A percentile compares a stretch with the other conserved stretches of the same genome.
These are phyloP conservation scores for Xestia c-nigrum DNA, from an alignment of 2,888 invertebrate genomes.

Conservation along the genomic window DNA sequence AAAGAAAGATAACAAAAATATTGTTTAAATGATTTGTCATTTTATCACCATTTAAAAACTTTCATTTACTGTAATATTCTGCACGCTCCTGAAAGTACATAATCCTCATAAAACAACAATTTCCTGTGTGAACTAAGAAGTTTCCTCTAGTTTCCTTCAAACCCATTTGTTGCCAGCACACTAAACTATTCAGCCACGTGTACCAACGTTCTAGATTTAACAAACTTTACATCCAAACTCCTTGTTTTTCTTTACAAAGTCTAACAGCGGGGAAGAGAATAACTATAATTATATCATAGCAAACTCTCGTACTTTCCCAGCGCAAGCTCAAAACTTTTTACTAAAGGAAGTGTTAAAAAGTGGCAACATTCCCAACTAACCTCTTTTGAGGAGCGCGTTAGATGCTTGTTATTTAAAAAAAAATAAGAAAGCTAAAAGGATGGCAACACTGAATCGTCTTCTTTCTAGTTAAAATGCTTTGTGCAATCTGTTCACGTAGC, in stretches of 20 bases:
- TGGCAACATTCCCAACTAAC: conserved; percentile 26
- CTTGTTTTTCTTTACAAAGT: conserved; percentile 9
- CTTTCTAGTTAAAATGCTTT: conserved; percentile 55
- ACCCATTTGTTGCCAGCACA: not conserved
- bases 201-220: not conserved
- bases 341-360: conserved; percentile 29
- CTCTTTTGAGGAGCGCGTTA: conserved; percentile 45
- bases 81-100: not conserved
- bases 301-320: conserved; percentile 22
- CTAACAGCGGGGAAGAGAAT: conserved; percentile 18
- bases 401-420: conserved; percentile 51
- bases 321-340: conserved; percentile 35
- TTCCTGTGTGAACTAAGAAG: no score
- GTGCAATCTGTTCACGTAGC: conserved; percentile 54
- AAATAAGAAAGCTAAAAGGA: conserved; percentile 35
- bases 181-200: not conserved
- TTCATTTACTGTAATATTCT: not conserved
- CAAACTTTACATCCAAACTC: conserved; percentile 16
- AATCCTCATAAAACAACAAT: not conserved
- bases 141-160: not conserved
- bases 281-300: conserved; percentile 38
- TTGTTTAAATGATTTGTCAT: not conserved
- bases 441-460: conserved; percentile 37
- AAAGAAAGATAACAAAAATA: no score
- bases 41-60: not conserved